Evolutionary conservation across 2,888 invertebrate genomes (phyloP).

Genomic region (Neelides folsomi): DNA sequence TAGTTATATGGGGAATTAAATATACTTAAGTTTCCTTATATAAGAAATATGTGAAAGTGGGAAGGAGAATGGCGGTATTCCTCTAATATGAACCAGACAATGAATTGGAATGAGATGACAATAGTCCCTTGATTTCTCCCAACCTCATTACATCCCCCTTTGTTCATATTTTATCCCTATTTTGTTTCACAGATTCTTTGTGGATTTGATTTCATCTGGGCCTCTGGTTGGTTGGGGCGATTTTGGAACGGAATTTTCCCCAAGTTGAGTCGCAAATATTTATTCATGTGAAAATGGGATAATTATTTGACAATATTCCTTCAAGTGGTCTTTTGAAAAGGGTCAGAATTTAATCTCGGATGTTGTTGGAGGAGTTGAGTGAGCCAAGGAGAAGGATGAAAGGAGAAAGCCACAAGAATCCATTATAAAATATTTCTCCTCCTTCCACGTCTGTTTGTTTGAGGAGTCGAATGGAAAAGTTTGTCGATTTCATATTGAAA

Average conservation of each 20-base stretch:
- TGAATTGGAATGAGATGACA: constrained; percentile 33
- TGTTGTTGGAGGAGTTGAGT: neutral
- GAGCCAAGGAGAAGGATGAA: constrained; percentile 4
- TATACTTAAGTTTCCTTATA: too few relatives aligned
- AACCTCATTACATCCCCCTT: constrained; percentile 33
- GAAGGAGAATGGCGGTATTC: neutral
- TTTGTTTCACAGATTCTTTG: constrained; percentile 18
- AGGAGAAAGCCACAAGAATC: constrained; percentile 17
- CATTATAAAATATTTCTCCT: constrained; percentile 12
- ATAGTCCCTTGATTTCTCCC: constrained; percentile 32
- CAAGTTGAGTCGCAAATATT: constrained; percentile 15
- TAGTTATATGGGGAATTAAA: too few relatives aligned
- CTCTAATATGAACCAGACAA: constrained; percentile 15
- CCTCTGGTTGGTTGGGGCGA: constrained; percentile 1
- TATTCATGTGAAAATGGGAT: constrained; percentile 6
- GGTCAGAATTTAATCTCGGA: neutral
- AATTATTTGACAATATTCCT: neutral
- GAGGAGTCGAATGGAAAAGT: neutral
- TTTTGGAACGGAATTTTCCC: neutral
- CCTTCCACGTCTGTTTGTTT: neutral
- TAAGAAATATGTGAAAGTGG: neutral
- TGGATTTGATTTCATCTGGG: constrained; percentile 11
- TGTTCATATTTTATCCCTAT: constrained; percentile 28
- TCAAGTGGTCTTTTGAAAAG: neutral
- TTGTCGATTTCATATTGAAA: constrained; percentile 13